These are phyloP conservation scores for Acrossocheilus fasciatus DNA, from an alignment of 2,797 vertebrate species.

Conservation along the genomic window DNA sequence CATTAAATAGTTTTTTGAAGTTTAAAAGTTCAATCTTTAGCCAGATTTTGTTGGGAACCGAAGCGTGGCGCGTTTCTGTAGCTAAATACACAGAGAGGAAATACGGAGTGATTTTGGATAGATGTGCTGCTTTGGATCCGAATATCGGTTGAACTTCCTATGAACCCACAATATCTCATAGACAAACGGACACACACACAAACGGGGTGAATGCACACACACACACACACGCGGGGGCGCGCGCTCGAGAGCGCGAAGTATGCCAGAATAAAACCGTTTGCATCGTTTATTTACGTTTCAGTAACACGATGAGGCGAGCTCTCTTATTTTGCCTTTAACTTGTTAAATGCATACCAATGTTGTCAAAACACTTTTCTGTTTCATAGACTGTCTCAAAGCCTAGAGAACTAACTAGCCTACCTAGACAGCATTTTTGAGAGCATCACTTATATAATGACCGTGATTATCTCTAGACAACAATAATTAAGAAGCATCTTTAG, in stretches of 20 bases:
- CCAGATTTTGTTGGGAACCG: background rate
- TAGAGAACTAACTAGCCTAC: background rate
- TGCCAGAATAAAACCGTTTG: background rate
- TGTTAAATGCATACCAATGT: background rate
- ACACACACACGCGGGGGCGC: slow-evolving; percentile 46
- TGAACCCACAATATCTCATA: slow-evolving; percentile 85
- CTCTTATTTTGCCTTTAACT: background rate
- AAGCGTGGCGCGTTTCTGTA: background rate
- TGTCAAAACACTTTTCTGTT: background rate
- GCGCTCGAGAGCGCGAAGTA: slow-evolving; percentile 16
- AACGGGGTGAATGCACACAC: slow-evolving; percentile 57
- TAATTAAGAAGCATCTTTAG: background rate
- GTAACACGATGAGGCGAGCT: background rate
- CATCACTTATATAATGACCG: background rate
- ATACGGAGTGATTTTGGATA: slow-evolving; percentile 46
- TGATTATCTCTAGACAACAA: background rate
- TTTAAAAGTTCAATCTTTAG: slow-evolving; percentile 25
- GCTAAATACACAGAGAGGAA: background rate
- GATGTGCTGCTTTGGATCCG: slow-evolving; percentile 70
- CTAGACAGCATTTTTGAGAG: background rate
- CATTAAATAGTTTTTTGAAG: background rate
- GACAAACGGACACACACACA: slow-evolving; percentile 72
- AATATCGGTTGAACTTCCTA: slow-evolving; percentile 80
- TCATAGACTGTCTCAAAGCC: background rate
- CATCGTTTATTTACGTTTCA: background rate